Evolutionary conservation across 1,140 invertebrate genomes (phyloP).

Genomic region (Episyrphus balteatus): DNA sequence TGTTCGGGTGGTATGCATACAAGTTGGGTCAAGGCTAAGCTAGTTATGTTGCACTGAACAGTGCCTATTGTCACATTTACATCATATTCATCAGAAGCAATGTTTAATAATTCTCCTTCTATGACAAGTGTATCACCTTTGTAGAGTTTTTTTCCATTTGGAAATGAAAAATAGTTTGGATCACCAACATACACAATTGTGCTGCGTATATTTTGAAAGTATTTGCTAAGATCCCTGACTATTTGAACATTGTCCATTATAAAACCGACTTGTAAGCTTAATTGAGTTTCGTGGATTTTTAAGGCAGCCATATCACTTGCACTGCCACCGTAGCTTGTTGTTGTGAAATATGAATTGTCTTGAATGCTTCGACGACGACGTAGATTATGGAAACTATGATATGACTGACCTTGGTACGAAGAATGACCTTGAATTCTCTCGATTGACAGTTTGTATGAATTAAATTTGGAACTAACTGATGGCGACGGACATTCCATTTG

Average conservation of each 20-base stretch:
- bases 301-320: slow-evolving; percentile 20
- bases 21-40: slow-evolving; percentile 74
- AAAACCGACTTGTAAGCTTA: slow-evolving; percentile 71
- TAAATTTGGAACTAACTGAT: slow-evolving; percentile 53
- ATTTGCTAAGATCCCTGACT: slow-evolving; percentile 78
- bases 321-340: slow-evolving; percentile 10
- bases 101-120: slow-evolving; percentile 84
- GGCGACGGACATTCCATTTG: slow-evolving; percentile 95
- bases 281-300: slow-evolving; percentile 42
- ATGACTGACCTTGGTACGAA: too few relatives aligned
- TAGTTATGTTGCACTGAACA: slow-evolving; percentile 82
- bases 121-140: slow-evolving; percentile 93
- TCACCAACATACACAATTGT: slow-evolving; percentile 84
- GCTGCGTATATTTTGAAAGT: slow-evolving; percentile 66
- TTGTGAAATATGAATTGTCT: slow-evolving; percentile 5
- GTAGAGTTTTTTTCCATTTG: slow-evolving; percentile 74
- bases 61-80: slow-evolving; percentile 88
- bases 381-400: too few relatives aligned
- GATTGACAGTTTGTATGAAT: slow-evolving; percentile 10
- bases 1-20: slow-evolving; percentile 80
- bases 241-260: slow-evolving; percentile 90
- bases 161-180: slow-evolving; percentile 82
- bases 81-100: slow-evolving; percentile 84
- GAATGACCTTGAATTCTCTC: too few relatives aligned
- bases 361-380: too few relatives aligned